phyloP scores from a whole-genome alignment of 2,888 invertebrate genomes.

The Epistrophe grossulariae region DNA sequence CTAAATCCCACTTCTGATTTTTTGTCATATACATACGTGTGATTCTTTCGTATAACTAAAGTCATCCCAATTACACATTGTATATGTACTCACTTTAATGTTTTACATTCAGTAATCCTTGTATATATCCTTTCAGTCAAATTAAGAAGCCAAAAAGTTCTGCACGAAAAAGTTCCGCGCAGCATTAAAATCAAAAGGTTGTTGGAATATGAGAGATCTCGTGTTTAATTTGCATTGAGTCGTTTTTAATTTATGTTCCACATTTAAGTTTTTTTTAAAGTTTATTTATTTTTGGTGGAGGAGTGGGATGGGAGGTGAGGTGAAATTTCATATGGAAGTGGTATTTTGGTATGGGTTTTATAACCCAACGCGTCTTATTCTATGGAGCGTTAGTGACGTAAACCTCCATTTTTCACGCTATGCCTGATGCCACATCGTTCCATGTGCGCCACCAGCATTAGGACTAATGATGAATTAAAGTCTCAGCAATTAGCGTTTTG shows the following conservation, averaged over 20 bases:
- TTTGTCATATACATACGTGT: background rate
- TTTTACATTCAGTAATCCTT: slow-evolving; percentile 4
- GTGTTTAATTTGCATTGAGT: slow-evolving; percentile 64
- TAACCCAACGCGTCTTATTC: slow-evolving; percentile 23
- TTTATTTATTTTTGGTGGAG: background rate
- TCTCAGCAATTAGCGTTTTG: slow-evolving; percentile 68
- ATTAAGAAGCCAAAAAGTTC: slow-evolving; percentile 27
- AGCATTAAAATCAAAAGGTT: slow-evolving; percentile 40
- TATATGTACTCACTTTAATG: slow-evolving; percentile 11
- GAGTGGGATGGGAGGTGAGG: background rate
- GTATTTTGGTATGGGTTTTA: slow-evolving; percentile 38
- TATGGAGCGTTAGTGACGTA: background rate
- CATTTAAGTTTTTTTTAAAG: slow-evolving; percentile 34
- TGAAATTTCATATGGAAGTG: background rate
- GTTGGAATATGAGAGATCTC: slow-evolving; percentile 53
- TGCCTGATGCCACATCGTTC: background rate
- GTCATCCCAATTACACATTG: slow-evolving; percentile 27
- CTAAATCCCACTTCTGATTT: background rate
- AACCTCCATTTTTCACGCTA: background rate
- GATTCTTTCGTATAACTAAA: background rate
- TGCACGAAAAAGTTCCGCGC: slow-evolving; percentile 34
- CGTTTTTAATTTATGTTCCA: slow-evolving; percentile 63
- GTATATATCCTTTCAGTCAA: background rate
- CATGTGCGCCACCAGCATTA: background rate
- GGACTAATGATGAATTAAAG: slow-evolving; percentile 71